Percentiles rank a stretch among this genome's conserved stretches.
Conservation (phyloP, 2,797 vertebrate species). For the Galago senegalensis region DNA sequence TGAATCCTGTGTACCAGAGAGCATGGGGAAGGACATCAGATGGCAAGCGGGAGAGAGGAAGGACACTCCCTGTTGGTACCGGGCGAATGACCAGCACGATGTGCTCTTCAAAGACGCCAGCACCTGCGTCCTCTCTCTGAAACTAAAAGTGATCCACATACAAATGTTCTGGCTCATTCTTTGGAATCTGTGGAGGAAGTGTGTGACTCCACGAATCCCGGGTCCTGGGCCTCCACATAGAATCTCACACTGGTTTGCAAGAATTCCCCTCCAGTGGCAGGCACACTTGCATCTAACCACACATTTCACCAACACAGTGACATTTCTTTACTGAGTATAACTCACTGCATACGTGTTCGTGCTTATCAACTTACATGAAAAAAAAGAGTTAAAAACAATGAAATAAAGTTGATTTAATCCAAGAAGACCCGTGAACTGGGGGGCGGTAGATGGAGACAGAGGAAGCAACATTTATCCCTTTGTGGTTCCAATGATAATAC, state of each 20-base stretch:
- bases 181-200: not conserved
- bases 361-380: not conserved
- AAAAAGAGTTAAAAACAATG: not conserved
- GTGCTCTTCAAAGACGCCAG: not conserved
- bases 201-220: not conserved
- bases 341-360: no score
- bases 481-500: not conserved
- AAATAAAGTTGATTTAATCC: not conserved
- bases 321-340: not conserved
- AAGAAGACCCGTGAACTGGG: not conserved
- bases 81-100: no score
- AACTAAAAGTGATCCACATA: not conserved
- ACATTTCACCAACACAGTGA: not conserved
- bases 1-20: not conserved
- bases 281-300: rapidly evolving
- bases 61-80: rapidly evolving
- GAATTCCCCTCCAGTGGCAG: rapidly evolving
- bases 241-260: not conserved
- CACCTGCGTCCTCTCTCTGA: not conserved
- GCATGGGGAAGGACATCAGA: not conserved
- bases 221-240: not conserved
- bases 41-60: not conserved
- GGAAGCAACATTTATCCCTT: not conserved
- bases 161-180: not conserved
- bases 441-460: rapidly evolving